phyloP scores from a whole-genome alignment of 2,888 invertebrate genomes.

The Pycnomerus fuliginosus region DNA sequence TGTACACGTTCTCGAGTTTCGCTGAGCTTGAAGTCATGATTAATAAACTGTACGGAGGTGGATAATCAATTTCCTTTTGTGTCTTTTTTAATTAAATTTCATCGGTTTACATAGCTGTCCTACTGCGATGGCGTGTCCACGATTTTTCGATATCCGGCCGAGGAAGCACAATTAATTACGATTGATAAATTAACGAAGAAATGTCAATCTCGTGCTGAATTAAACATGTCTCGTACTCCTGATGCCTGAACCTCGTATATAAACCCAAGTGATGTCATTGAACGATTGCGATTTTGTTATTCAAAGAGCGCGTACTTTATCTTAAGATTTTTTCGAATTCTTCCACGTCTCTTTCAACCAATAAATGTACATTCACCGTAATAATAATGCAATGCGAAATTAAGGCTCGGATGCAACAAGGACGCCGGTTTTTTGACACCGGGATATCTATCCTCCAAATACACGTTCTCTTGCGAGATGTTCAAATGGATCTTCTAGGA shows the following conservation, averaged over 20 bases:
- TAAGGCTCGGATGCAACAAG: conserved; percentile 1
- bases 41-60: conserved; percentile 27
- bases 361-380: conserved; percentile 29
- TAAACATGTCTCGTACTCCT: neutral
- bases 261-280: neutral
- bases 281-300: neutral
- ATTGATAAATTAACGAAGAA: too few species aligned
- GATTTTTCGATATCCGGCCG: conserved; percentile 22
- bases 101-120: conserved; percentile 27
- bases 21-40: conserved; percentile 23
- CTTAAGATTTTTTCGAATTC: conserved; percentile 41
- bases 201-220: neutral
- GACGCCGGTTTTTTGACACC: neutral
- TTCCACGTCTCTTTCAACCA: conserved; percentile 42
- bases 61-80: conserved; percentile 35
- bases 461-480: neutral
- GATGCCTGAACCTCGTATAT: neutral
- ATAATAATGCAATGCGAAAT: conserved; percentile 9
- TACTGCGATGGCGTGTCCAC: conserved; percentile 27
- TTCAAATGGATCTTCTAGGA: conserved; percentile 2
- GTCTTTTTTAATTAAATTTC: conserved; percentile 32
- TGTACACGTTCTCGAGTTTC: neutral
- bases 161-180: too few species aligned
- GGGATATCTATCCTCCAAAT: neutral
- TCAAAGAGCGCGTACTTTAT: conserved; percentile 34